A percentile compares a stretch with the other conserved stretches of the same genome.
These are phyloP conservation scores for Onychomys torridus DNA, from an alignment of 2,797 vertebrate genomes.

Conservation along the genomic window DNA sequence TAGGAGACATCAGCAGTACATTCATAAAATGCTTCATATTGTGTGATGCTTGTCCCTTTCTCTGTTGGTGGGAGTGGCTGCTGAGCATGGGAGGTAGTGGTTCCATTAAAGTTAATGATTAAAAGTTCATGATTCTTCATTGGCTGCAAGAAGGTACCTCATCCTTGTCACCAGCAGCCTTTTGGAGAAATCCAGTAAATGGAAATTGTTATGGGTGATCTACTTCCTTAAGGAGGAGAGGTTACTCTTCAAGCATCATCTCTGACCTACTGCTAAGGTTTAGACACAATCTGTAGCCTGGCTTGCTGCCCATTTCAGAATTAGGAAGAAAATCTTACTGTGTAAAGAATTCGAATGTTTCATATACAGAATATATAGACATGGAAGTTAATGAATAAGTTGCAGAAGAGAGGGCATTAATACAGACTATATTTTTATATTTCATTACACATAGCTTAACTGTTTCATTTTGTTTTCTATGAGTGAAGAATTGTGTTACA, in stretches of 20 bases:
- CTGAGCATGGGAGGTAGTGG: not conserved
- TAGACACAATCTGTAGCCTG: constrained; percentile 10
- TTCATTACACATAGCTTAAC: constrained; percentile 50
- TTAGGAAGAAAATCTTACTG: not conserved
- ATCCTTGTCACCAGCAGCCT: constrained; percentile 18
- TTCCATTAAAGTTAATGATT: too few relatives aligned
- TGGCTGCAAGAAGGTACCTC: not conserved
- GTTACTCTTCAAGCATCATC: constrained; percentile 10
- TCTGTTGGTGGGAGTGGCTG: not conserved
- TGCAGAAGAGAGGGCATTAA: constrained; percentile 50
- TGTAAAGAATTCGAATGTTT: constrained; percentile 30
- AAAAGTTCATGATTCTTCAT: not conserved
- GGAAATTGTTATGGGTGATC: not conserved
- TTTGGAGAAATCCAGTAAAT: constrained; percentile 3
- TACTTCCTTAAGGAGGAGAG: constrained; percentile 19
- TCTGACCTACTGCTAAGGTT: constrained; percentile 32
- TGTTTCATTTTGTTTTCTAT: constrained; percentile 67
- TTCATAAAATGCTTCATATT: not conserved
- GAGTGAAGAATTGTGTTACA: constrained; percentile 54
- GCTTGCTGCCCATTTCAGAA: not conserved
- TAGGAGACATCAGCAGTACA: not conserved
- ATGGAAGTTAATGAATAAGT: constrained; percentile 42
- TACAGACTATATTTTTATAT: constrained; percentile 65
- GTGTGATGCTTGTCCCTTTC: not conserved
- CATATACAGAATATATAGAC: not conserved